Evolutionary conservation across 2,888 invertebrate genomes (phyloP), one percentile per base, ranked within the genome.

Genomic region (Hypomecis punctinalis): DNA sequence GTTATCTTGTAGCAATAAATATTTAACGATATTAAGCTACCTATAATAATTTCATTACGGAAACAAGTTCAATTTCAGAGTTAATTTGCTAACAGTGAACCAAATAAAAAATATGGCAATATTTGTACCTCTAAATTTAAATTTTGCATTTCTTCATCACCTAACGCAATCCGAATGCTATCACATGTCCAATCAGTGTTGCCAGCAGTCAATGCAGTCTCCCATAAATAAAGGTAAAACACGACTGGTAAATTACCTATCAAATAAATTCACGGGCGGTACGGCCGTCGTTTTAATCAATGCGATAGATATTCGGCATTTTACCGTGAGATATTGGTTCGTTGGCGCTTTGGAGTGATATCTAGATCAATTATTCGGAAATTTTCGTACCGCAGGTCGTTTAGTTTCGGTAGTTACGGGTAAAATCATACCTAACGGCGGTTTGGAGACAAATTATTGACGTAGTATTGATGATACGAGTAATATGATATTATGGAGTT

Each of bases 231-330:
- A 75, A 75, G 70, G 72, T 75, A 69, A 67, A 70, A 73, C 75
- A 72, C 66, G 71, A 58, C 48, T 71, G 74, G 74, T 76, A 76
- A 77, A 76, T 77, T 74, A 74, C 68, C 75, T 73, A 75, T 74
- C 76, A 71, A 76, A 78, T 76, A 76, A 76, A 76, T 77, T 75
- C 69, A 66, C 65, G 63, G 68, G 58, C 68, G 69, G 63, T 46
- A 53, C 49, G 63, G 59, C 66, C 63, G 64, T 66, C 67, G 68
- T 66, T 72, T 73, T 73, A 73, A 75, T 75, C 72, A 72, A 70
- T 69, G 63, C 56, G 70, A 72, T 71, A 73, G 69, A 61, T 63
- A 64, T 69, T 68, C 68, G 64, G 66, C 61, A 67, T 66, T 68
- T 68, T 68, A 66, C 51, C 63, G 63, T 53, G 69, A 72, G 67